Evolutionary conservation across 2,888 invertebrate species (phyloP).

Genomic region (Cosmorhoe ocellata): DNA sequence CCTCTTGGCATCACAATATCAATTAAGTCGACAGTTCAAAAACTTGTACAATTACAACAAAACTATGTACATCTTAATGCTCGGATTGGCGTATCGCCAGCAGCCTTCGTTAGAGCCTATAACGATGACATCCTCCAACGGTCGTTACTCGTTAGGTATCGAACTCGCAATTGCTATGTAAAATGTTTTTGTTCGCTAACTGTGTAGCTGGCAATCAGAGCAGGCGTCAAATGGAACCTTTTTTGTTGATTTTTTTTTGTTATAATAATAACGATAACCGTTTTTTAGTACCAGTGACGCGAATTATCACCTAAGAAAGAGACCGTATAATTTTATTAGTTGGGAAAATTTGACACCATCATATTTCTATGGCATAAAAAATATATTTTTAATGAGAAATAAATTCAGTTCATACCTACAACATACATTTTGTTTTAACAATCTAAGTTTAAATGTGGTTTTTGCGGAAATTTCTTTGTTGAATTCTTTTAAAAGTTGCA

Average conservation of each 20-base stretch:
- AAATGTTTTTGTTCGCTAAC: slow-evolving; percentile 30
- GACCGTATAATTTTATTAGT: too few species aligned
- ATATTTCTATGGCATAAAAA: too few species aligned
- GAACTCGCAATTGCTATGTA: slow-evolving; percentile 27
- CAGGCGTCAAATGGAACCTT: slow-evolving; percentile 6
- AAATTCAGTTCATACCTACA: too few species aligned
- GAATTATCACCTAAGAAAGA: too few species aligned
- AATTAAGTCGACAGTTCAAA: slow-evolving; percentile 16
- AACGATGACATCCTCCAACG: slow-evolving; percentile 27
- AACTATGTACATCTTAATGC: slow-evolving; percentile 28
- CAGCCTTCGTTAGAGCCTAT: slow-evolving; percentile 33
- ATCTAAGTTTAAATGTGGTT: too few species aligned
- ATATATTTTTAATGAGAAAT: too few species aligned
- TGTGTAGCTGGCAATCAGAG: slow-evolving; percentile 18
- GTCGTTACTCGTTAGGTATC: slow-evolving; percentile 24
- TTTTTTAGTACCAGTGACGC: too few species aligned
- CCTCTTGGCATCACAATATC: slow-evolving; percentile 17
- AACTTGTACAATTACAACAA: slow-evolving; percentile 17
- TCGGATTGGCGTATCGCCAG: slow-evolving; percentile 33
- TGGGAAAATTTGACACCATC: too few species aligned
- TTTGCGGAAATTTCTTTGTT: too few species aligned
- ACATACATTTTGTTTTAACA: too few species aligned
- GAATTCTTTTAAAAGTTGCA: too few species aligned
- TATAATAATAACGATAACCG: background rate
- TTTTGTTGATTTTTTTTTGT: slow-evolving; percentile 6